Evolutionary conservation across 2,888 invertebrate species (phyloP).

Genomic region (Lasioglossum leucozonium): DNA sequence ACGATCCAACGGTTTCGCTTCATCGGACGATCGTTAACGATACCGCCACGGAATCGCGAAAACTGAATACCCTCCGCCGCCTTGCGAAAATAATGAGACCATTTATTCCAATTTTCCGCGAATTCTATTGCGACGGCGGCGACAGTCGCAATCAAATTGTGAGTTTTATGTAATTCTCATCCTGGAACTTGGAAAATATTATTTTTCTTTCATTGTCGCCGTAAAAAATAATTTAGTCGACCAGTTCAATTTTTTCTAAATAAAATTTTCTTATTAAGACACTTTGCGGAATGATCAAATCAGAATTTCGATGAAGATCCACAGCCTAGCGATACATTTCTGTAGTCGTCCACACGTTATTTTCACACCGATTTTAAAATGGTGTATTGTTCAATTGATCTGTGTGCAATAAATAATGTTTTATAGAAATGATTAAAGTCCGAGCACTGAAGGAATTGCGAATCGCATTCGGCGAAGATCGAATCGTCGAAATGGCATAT

Average conservation of each 20-base stretch:
- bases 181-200: too few species aligned
- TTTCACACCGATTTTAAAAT: too few species aligned
- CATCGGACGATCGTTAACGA: conserved; percentile 2
- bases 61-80: not conserved
- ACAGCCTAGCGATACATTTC: too few species aligned
- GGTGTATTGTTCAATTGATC: too few species aligned
- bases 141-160: not conserved
- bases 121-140: not conserved
- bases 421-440: not conserved
- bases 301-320: too few species aligned
- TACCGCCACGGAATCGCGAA: not conserved
- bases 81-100: not conserved
- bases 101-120: not conserved
- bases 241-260: too few species aligned
- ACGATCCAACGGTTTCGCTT: not conserved
- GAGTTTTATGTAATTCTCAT: not conserved
- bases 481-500: conserved; percentile 39
- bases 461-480: conserved; percentile 19
- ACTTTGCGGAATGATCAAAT: too few species aligned
- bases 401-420: not conserved
- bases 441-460: not conserved
- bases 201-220: too few species aligned
- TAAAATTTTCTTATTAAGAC: too few species aligned
- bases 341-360: too few species aligned
- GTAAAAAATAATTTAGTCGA: too few species aligned